phyloP scores from a whole-genome alignment of 2,888 invertebrate species.

The Bedellia somnulentella region DNA sequence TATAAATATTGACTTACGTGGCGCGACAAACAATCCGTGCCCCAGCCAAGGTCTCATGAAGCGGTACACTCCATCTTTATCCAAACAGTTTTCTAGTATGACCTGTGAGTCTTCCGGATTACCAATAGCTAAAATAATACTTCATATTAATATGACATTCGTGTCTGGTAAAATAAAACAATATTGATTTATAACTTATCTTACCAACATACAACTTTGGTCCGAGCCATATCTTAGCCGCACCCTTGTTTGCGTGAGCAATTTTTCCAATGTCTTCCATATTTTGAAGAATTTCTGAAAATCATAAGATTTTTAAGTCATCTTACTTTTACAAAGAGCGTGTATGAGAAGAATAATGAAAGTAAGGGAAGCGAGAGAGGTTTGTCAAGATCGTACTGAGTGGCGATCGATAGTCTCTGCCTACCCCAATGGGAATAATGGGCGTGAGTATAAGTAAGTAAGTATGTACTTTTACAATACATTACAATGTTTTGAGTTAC shows the following conservation, averaged over 20 bases:
- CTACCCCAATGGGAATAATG: too few species aligned
- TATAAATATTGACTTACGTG: conserved; percentile 27
- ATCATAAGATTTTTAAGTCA: too few species aligned
- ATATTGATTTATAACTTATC: conserved; percentile 12
- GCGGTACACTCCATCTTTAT: conserved; percentile 38
- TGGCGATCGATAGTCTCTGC: too few species aligned
- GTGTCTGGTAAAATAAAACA: too few species aligned
- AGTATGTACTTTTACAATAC: too few species aligned
- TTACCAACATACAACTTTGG: conserved; percentile 40
- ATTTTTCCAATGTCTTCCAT: conserved; percentile 24
- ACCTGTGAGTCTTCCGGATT: conserved; percentile 37
- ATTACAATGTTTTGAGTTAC: too few species aligned
- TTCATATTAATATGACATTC: not conserved
- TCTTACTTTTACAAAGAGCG: too few species aligned
- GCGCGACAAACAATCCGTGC: conserved; percentile 40
- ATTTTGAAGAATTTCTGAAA: conserved; percentile 32
- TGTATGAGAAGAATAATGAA: too few species aligned
- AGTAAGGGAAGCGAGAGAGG: too few species aligned
- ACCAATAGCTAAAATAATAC: conserved; percentile 22
- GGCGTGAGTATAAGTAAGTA: too few species aligned
- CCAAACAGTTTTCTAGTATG: conserved; percentile 36
- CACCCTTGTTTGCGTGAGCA: conserved; percentile 22
- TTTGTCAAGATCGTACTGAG: too few species aligned
- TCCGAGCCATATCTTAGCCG: conserved; percentile 38
- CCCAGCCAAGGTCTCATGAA: conserved; percentile 43